phyloP scores from a whole-genome alignment of 1,140 invertebrate species.

The Magallana gigas region DNA sequence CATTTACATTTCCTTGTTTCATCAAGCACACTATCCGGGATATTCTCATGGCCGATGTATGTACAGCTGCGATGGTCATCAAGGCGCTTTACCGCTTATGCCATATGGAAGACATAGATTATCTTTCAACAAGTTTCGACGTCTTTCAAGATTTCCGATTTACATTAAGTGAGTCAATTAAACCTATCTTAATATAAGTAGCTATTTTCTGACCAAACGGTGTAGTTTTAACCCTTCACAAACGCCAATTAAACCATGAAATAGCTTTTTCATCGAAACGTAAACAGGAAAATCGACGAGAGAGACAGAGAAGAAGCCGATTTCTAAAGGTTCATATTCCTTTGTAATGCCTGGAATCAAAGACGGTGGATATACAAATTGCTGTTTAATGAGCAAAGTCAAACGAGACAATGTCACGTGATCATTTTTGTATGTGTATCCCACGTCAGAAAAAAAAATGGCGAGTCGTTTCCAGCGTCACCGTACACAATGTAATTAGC shows the following conservation, averaged over 20 bases:
- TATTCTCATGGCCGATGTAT: background rate
- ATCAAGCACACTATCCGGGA: background rate
- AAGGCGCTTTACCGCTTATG: background rate
- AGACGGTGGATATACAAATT: constrained; percentile 22
- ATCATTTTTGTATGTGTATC: background rate
- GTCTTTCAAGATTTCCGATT: constrained; percentile 31
- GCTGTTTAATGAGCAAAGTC: constrained; percentile 13
- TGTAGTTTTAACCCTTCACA: constrained; percentile 38
- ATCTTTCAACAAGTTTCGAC: constrained; percentile 35
- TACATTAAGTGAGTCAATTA: constrained; percentile 36
- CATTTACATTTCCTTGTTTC: background rate
- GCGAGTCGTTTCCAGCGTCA: background rate
- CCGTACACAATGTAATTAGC: background rate
- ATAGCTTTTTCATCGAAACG: constrained; percentile 40
- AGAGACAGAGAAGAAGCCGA: background rate
- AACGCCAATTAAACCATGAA: constrained; percentile 45
- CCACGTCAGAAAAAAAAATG: background rate
- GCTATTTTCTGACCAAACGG: constrained; percentile 24
- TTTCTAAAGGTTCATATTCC: constrained; percentile 23
- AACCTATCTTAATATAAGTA: constrained; percentile 41
- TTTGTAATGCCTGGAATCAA: constrained; percentile 23
- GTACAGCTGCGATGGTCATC: constrained; percentile 22
- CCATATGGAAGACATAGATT: constrained; percentile 33
- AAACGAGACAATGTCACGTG: constrained; percentile 7
- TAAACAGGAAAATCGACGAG: constrained; percentile 39